A percentile compares a stretch with the other conserved stretches of the same genome.
Conservation (phyloP, 2,113 vertebrate species). For the Machaerirhynchus nigripectus region DNA sequence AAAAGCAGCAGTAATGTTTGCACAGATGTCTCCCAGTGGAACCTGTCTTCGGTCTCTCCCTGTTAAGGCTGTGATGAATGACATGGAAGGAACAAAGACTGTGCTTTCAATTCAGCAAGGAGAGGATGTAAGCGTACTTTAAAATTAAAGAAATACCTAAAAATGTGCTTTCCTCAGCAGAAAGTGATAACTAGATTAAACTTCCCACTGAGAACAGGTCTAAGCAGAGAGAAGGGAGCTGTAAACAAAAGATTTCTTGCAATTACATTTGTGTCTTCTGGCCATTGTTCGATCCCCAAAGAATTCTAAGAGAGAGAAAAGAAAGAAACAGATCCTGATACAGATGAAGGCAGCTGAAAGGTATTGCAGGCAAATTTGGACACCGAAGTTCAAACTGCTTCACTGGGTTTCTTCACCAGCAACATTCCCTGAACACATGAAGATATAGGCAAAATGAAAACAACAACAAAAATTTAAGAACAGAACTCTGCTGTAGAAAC, state of each 20-base stretch:
- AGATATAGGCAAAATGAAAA: not conserved
- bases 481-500: not conserved
- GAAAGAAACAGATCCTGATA: not conserved
- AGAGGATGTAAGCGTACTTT: not conserved
- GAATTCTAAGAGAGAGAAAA: not conserved
- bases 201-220: not conserved
- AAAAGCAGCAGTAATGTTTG: not conserved
- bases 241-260: not conserved
- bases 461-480: not conserved
- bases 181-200: constrained; percentile 25
- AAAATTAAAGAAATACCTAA: constrained; percentile 19
- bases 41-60: not conserved
- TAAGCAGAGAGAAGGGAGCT: not conserved
- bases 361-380: not conserved
- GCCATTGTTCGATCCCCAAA: not conserved
- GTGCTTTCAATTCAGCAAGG: not conserved
- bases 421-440: not conserved
- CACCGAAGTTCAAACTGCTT: not conserved
- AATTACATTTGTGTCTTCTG: constrained; percentile 5
- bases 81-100: not conserved
- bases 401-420: not conserved
- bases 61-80: constrained; percentile 1
- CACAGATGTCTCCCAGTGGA: constrained; percentile 32
- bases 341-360: not conserved
- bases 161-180: constrained; percentile 26